Conservation (phyloP, 2,888 invertebrate genomes). For the Melanophora roralis region DNA sequence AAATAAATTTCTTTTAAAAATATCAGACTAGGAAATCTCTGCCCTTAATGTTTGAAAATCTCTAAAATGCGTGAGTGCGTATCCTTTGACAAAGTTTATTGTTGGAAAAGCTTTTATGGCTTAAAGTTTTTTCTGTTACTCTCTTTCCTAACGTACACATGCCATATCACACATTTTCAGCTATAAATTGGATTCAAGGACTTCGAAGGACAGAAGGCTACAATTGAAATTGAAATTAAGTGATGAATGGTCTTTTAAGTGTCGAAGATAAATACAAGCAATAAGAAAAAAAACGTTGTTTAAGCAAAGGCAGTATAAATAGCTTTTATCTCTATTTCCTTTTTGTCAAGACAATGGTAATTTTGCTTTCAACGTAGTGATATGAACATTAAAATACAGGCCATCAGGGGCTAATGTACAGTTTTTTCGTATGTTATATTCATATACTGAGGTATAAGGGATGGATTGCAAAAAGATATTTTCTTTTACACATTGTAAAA, state of each 20-base stretch:
- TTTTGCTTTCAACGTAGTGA: conserved; percentile 3
- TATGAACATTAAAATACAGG: not conserved
- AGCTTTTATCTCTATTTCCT: conserved; percentile 39
- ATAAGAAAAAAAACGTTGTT: not conserved
- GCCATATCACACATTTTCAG: not conserved
- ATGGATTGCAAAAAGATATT: too few relatives aligned
- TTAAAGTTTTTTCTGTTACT: not conserved
- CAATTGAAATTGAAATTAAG: conserved; percentile 49
- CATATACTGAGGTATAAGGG: not conserved
- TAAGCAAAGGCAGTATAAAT: not conserved
- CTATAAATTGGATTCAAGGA: conserved; percentile 1
- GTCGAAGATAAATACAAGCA: conserved; percentile 46
- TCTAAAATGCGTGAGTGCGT: not conserved
- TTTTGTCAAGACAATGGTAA: conserved; percentile 4
- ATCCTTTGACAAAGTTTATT: not conserved
- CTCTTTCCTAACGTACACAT: not conserved
- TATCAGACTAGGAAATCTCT: too few relatives aligned
- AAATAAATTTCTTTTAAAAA: too few relatives aligned
- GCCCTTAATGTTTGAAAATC: too few relatives aligned
- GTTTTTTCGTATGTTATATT: not conserved
- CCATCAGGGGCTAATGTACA: not conserved
- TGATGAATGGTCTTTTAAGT: conserved; percentile 58
- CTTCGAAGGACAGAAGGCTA: not conserved
- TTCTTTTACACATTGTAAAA: too few relatives aligned
- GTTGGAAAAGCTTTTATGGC: conserved; percentile 24